A percentile compares a stretch with the other conserved stretches of the same genome.
Evolutionary conservation across 2,888 invertebrate species (phyloP).

Genomic region (Cheilosia grossa): DNA sequence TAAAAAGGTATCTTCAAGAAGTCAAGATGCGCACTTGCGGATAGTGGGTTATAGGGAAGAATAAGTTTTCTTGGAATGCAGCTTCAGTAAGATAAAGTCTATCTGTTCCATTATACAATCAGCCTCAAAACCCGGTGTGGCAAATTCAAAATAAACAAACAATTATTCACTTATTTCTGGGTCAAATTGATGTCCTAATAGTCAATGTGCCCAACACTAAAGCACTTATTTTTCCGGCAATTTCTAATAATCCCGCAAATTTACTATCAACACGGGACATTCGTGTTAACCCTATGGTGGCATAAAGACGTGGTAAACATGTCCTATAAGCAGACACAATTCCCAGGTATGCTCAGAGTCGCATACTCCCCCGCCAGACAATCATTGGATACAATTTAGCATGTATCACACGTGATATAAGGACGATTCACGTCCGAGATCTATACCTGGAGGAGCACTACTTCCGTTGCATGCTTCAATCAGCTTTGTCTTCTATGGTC

Average conservation of each 20-base stretch:
- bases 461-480: slow-evolving; percentile 43
- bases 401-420: slow-evolving; percentile 65
- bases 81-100: no score
- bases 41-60: no score
- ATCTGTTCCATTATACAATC: no score
- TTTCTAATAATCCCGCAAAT: slow-evolving; percentile 53
- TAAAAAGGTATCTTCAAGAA: no score
- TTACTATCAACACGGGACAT: slow-evolving; percentile 42
- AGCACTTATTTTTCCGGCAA: slow-evolving; percentile 34
- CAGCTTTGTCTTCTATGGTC: slow-evolving; percentile 31
- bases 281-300: slow-evolving; percentile 22
- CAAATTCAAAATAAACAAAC: background rate
- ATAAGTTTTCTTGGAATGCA: no score
- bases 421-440: slow-evolving; percentile 56
- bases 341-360: slow-evolving; percentile 37
- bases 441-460: slow-evolving; percentile 9
- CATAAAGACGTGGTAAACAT: slow-evolving; percentile 53
- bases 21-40: no score
- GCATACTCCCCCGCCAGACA: slow-evolving; percentile 46
- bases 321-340: slow-evolving; percentile 41
- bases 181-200: slow-evolving; percentile 32
- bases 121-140: background rate
- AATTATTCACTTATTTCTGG: background rate
- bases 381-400: slow-evolving; percentile 60
- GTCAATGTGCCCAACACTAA: slow-evolving; percentile 20